Percentiles rank a stretch among this genome's conserved stretches.
These are phyloP conservation scores for Laterallus jamaicensis DNA, from an alignment of 2,113 vertebrate genomes.

Conservation along the genomic window DNA sequence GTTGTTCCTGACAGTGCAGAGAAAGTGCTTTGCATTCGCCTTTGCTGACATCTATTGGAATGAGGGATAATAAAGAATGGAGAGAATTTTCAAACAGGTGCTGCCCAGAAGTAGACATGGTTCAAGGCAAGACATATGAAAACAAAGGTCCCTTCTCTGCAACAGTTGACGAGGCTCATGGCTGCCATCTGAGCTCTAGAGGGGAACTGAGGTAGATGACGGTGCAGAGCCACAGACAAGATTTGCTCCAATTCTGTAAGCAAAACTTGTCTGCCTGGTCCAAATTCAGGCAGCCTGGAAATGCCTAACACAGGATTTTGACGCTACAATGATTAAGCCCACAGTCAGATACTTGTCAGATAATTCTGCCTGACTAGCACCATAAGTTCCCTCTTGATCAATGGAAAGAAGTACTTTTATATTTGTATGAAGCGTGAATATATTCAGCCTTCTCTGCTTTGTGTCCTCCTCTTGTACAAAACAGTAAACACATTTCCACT, in stretches of 20 bases:
- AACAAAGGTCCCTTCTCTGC: neutral
- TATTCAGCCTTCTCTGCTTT: neutral
- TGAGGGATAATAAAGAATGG: neutral
- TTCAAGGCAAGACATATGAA: neutral
- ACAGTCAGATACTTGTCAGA: neutral
- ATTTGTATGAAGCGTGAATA: neutral
- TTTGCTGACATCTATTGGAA: conserved; percentile 79
- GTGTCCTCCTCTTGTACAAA: neutral
- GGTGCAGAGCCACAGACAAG: neutral
- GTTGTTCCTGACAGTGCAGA: conserved; percentile 67
- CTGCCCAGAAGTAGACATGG: neutral
- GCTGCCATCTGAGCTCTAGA: neutral
- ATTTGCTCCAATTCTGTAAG: neutral
- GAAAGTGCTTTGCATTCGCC: conserved; percentile 75
- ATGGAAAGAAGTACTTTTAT: neutral
- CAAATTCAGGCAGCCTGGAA: neutral
- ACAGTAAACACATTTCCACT: neutral
- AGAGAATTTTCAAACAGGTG: neutral
- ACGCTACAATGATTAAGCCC: neutral
- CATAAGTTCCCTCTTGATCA: neutral
- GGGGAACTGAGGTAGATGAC: neutral
- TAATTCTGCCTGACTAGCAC: neutral
- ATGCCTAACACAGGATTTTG: neutral
- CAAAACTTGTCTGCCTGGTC: neutral
- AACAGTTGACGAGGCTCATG: neutral